Evolutionary conservation across 2,888 invertebrate species (phyloP), one percentile per base, ranked within the genome.

Genomic region (Maniola hyperantus): DNA sequence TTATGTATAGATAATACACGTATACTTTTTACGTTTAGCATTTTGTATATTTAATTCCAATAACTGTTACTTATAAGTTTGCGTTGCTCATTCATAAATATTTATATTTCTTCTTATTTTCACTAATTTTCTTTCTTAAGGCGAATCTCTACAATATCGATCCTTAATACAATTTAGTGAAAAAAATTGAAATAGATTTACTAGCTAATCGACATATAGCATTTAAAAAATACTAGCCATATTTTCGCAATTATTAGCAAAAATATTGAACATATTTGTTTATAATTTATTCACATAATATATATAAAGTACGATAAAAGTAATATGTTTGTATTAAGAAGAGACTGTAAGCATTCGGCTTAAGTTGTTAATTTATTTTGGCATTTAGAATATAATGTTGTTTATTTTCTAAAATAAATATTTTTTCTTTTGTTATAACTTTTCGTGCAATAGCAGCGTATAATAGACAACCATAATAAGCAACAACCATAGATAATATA

Each of bases 401-500:
- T 55, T 26, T 0, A 26, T 51, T 26, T 51, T 26, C 20, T 51
- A 15, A 26, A 26, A 18, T n/a, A 6, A n/a, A 2, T 44, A 13
- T 44, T 18, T 48, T 50, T 26, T 26, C 2, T 26, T 13, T 51
- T 58, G 34, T 58, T 36, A 58, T 51, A 51, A 8, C 15, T 58
- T 44, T 60, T 54, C 67, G 64, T 67, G 67, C 15, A 18, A 48
- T 48, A 48, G 44, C 66, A 67, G 51, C 66, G 44, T 67, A 63
- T 46, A 61, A 53, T 54, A 64, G 62, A 62, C 62, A 62, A 62
- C 51, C 51, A 61, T 51, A 42, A 20, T 46, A 72, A 72, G 71
- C 71, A 72, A 69, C 71, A 72, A 70, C 68, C 64, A 70, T 67
- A 70, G 65, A 68, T 62, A 44, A 57, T 55, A 61, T 54, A 51